Base-by-base conservation (phyloP, 2,888 invertebrate species). In the Neocrepidodera transversa region DNA sequence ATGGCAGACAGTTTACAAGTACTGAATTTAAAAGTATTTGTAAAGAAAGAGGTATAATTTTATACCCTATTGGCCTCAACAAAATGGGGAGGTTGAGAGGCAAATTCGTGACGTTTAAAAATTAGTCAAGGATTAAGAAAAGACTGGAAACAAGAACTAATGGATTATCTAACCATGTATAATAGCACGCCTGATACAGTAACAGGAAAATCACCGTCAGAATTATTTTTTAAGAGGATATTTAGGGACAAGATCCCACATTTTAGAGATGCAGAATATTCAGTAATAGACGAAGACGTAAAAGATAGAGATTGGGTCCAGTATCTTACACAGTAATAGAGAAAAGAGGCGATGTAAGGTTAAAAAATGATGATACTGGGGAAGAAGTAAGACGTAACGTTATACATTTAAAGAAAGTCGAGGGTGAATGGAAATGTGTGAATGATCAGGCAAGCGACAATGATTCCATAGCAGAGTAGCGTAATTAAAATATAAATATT, bases 71-170 rank as follows among this genome's bases (percentile, higher is more conserved):
- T 66, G 65, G 51, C 62, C 65, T 1, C 55, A 65, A 48, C 43
- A 53, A 30, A 67, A 68, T 49, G 67, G 64, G 10, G 50, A 63
- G 45, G 60, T 60, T 5, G 58, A 73, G 45, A 32, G 70, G 18
- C 66, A 75, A 67, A 72, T 75, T 47, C 17, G 62, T 51, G 58
- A 68, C 42, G 70, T 11, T 32, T 69, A 2, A 69, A 66, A 62
- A 70, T 72, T 8, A 67, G 68, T 18, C 66, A 68, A 14, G 54
- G 62, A 0, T 57, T 62, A 47, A 64, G 58, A 54, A 64, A 28
- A 47, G 57, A n/a, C n/a, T n/a, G n/a, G n/a, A n/a, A n/a, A n/a
- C n/a, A n/a, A n/a, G n/a, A n/a, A n/a, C n/a, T n/a, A 69, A 16
- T 65, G 68, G 65, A 64, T 48, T 68, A 62, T 49, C 13, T 68